Percentiles rank a stretch among this genome's conserved stretches.
These are phyloP conservation scores for Arctopsyche grandis DNA, from an alignment of 1,140 invertebrate species.

Conservation along the genomic window DNA sequence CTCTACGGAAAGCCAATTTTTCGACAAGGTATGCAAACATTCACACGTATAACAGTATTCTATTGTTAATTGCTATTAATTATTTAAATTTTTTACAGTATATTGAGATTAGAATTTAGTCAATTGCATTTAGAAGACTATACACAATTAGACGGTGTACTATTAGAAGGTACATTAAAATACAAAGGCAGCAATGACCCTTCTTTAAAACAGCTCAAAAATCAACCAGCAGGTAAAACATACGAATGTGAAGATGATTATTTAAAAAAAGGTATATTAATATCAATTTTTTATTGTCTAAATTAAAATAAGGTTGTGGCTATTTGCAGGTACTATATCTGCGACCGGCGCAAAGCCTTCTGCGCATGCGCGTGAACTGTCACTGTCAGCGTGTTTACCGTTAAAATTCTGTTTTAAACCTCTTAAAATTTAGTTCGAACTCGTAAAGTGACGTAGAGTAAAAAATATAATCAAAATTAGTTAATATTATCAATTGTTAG, in stretches of 20 bases:
- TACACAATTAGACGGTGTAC: slow-evolving; percentile 87
- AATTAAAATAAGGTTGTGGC: no score
- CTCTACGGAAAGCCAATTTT: slow-evolving; percentile 70
- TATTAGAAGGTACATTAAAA: slow-evolving; percentile 71
- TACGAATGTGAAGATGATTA: neutral
- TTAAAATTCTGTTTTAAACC: no score
- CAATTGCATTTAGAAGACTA: slow-evolving; percentile 84
- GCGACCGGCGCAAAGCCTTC: no score
- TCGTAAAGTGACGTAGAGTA: no score
- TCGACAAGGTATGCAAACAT: slow-evolving; percentile 70
- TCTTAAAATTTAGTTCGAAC: no score
- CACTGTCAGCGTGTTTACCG: no score
- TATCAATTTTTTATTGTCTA: neutral
- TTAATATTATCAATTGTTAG: neutral
- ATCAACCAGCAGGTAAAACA: neutral
- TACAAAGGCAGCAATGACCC: slow-evolving; percentile 19
- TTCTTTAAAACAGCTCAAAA: neutral
- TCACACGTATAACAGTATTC: neutral
- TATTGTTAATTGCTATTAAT: neutral
- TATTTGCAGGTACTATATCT: no score
- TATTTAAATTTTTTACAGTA: slow-evolving; percentile 64
- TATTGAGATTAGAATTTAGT: slow-evolving; percentile 85
- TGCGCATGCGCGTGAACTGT: no score
- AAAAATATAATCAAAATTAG: no score
- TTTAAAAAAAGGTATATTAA: neutral